Base-by-base conservation (phyloP, 92 coral and sea anemone species). In the Metridium senile region DNA sequence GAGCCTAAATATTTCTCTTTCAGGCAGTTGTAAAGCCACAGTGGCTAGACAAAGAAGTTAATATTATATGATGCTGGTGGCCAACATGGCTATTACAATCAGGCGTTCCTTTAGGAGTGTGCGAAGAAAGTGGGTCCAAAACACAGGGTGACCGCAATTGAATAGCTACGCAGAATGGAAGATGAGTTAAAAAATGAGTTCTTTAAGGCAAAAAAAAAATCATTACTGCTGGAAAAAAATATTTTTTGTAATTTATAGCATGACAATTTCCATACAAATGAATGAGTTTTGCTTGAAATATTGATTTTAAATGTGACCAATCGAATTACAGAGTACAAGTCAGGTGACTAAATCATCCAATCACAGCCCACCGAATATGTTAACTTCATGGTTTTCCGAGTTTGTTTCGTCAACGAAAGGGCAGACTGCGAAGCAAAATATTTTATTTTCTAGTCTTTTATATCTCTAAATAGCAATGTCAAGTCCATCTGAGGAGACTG, bases 401-500 rank as follows among this genome's bases (percentile, higher is more conserved):
- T 45, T 57, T 73, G 66, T 73, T 73, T 39, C 30, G 49, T 9
- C 22, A 11, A 25, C 10, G 20, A 53, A 27, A 32, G 76, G 62
- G 27, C 33, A 26, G 33, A 20, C 27, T 45, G 32, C 29, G 54
- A 17, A 21, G 67, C 31, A 4, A 32, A 18, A 73, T 26, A n/a
- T 23, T 56, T 11, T 71, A 52, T 73, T 56, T 73, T 20, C 52
- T 17, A 21, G 33, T 43, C 18, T 26, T 73, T 35, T 33, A 34
- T 58, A 73, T 11, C 67, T 9, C 23, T 73, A 32, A 33, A 58
- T 10, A 54, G 58, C 17, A 54, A 92, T 92, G 97, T 89, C 97
- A 19, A 84, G 85, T 22, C 87, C 97, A 47, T 73, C 79, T 11
- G 84, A 92, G 39, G 89, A 87, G 22, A 68, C 75, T 62, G 97